A percentile compares a stretch with the other conserved stretches of the same genome.
phyloP scores from a whole-genome alignment of 2,113 vertebrate species.

The Columba janthina region DNA sequence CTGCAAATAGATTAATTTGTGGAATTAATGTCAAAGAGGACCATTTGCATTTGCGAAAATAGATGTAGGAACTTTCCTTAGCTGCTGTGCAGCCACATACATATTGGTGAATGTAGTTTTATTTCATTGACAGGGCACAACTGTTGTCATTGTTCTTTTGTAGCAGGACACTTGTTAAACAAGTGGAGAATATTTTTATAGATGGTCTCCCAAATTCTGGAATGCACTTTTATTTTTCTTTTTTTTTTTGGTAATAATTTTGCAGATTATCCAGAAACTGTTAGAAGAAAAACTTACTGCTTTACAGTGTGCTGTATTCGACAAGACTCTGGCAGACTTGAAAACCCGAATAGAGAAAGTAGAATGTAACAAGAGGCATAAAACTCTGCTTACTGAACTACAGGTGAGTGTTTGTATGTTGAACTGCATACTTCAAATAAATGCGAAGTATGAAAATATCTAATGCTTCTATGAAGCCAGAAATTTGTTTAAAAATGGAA shows the following conservation, averaged over 20 bases:
- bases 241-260: not conserved
- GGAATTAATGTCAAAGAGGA: not conserved
- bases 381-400: constrained; percentile 86
- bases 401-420: constrained; percentile 78
- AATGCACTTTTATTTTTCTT: not conserved
- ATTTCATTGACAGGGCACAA: not conserved
- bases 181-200: not conserved
- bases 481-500: not conserved
- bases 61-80: not conserved
- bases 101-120: not conserved
- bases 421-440: not conserved
- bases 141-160: not conserved
- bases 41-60: not conserved
- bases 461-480: not conserved
- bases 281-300: constrained; percentile 87
- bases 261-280: constrained; percentile 89
- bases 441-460: not conserved
- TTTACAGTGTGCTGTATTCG: constrained; percentile 87
- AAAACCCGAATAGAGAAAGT: constrained; percentile 92
- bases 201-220: not conserved
- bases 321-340: constrained; percentile 87
- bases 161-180: not conserved
- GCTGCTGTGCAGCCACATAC: not conserved
- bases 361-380: constrained; percentile 90
- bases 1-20: not conserved